Percentiles rank a stretch among this genome's conserved stretches.
These are phyloP conservation scores for Bubo blakistoni DNA, from an alignment of 2,113 vertebrate genomes.

Conservation along the genomic window DNA sequence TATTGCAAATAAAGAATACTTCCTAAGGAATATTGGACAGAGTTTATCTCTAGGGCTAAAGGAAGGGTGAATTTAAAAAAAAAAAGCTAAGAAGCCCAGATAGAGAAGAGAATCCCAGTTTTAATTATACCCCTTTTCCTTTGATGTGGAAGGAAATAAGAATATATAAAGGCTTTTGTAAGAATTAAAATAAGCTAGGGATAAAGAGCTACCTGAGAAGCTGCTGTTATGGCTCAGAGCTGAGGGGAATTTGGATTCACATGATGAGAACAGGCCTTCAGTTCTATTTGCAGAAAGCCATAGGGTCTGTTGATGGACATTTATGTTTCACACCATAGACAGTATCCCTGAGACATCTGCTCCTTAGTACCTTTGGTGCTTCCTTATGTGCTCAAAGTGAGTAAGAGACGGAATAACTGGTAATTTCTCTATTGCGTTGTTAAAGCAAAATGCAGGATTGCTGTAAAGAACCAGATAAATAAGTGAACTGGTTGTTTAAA, in stretches of 20 bases:
- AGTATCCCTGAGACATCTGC: neutral
- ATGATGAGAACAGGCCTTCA: neutral
- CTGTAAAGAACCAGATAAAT: conserved; percentile 27
- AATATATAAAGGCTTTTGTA: neutral
- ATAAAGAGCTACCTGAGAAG: neutral
- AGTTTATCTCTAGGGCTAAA: neutral
- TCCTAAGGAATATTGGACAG: neutral
- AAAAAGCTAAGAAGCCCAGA: neutral
- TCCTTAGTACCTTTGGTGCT: neutral
- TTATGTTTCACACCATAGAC: neutral
- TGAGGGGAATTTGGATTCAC: neutral
- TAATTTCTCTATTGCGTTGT: conserved; percentile 20
- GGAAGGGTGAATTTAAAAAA: neutral
- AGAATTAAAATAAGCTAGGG: neutral
- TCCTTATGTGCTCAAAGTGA: neutral
- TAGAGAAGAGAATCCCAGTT: neutral
- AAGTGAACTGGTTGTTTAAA: conserved; percentile 4
- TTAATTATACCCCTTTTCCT: neutral
- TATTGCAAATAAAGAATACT: neutral
- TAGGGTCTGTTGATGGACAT: neutral
- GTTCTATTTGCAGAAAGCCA: neutral
- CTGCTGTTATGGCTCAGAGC: neutral
- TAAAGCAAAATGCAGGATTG: conserved; percentile 6
- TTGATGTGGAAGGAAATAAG: conserved; percentile 17
- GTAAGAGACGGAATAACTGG: neutral